Percentiles rank a stretch among this genome's conserved stretches.
Evolutionary conservation across 1,140 invertebrate genomes (phyloP).

Genomic region (Drosophila tsacasi): DNA sequence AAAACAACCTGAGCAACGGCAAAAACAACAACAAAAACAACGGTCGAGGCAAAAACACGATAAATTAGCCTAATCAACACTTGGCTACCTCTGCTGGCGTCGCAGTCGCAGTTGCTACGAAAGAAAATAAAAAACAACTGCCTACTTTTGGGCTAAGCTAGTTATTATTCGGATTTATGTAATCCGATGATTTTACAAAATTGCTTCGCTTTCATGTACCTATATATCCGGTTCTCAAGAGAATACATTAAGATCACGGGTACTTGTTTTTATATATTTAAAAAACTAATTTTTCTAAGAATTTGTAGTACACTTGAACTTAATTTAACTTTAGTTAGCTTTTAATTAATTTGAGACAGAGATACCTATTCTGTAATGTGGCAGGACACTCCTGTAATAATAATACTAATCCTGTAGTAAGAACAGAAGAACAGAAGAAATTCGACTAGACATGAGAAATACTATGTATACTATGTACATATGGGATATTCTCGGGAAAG

Average conservation of each 20-base stretch:
- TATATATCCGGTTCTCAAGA: neutral
- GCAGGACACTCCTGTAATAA: no score
- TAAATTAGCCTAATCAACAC: slow-evolving; percentile 45
- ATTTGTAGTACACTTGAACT: neutral
- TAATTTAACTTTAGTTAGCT: neutral
- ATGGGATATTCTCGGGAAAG: no score
- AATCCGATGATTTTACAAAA: neutral
- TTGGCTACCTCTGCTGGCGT: slow-evolving; percentile 10
- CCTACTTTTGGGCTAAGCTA: slow-evolving; percentile 57
- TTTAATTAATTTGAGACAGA: neutral
- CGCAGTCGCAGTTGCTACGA: neutral
- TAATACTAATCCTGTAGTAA: no score
- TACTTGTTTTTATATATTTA: neutral
- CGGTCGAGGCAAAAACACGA: slow-evolving; percentile 28
- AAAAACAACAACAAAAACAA: slow-evolving; percentile 8
- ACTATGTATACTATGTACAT: no score
- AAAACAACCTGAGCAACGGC: slow-evolving; percentile 14
- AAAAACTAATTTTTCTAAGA: neutral
- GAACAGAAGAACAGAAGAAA: no score
- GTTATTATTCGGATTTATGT: slow-evolving; percentile 7
- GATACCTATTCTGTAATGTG: neutral
- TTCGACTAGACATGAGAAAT: no score
- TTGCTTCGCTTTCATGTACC: neutral
- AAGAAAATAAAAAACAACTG: slow-evolving; percentile 12
- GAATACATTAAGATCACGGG: neutral